Percentiles rank a stretch among this genome's conserved stretches.
phyloP scores from a whole-genome alignment of 2,888 invertebrate species.

The Tinea pellionella region DNA sequence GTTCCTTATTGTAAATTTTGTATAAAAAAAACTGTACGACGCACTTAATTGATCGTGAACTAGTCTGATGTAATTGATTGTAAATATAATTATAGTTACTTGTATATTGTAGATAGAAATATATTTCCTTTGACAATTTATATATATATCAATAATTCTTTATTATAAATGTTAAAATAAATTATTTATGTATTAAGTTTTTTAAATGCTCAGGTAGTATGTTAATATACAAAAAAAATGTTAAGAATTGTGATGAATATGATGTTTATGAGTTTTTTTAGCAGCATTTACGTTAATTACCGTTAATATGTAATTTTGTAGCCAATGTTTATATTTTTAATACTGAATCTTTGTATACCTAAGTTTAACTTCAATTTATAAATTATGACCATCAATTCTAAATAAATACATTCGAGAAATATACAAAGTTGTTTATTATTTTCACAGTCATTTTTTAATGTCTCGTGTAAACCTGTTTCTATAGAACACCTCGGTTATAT shows the following conservation, averaged over 20 bases:
- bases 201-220: conserved; percentile 50
- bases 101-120: conserved; percentile 69
- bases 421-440: not conserved
- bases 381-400: conserved; percentile 50
- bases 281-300: conserved; percentile 38
- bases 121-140: conserved; percentile 61
- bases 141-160: conserved; percentile 56
- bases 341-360: conserved; percentile 58
- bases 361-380: conserved; percentile 64
- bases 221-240: conserved; percentile 10
- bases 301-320: conserved; percentile 50
- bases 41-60: conserved; percentile 54
- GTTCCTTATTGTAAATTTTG: conserved; percentile 54
- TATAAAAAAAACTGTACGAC: conserved; percentile 37
- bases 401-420: conserved; percentile 57
- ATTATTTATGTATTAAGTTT: conserved; percentile 51
- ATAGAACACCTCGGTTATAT: not conserved
- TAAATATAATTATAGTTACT: conserved; percentile 68
- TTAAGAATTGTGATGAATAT: conserved; percentile 34
- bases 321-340: conserved; percentile 65
- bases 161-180: conserved; percentile 50
- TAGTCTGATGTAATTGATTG: conserved; percentile 65
- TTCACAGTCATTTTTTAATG: not conserved
- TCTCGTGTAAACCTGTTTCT: not conserved
- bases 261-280: conserved; percentile 45